Conservation (phyloP, 2,888 invertebrate species). For the Chymomyza fuscimana region DNA sequence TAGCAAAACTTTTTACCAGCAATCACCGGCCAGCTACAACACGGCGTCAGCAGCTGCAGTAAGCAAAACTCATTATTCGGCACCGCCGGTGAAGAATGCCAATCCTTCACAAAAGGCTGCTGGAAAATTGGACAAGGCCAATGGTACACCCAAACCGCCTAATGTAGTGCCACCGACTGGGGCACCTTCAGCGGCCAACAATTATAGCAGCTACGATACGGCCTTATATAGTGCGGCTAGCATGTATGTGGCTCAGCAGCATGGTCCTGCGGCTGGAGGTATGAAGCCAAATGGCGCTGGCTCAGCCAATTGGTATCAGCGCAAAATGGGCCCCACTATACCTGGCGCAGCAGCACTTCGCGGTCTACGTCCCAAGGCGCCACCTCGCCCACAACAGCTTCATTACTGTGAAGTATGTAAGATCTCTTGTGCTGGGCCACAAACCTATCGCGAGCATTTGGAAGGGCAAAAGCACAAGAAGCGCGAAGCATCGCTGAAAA, state of each 20-base stretch:
- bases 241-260: conserved; percentile 94
- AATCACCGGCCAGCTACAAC: conserved; percentile 82
- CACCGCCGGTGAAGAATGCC: conserved; percentile 85
- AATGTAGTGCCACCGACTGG: conserved; percentile 80
- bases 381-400: conserved; percentile 94
- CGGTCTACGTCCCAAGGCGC: conserved; percentile 81
- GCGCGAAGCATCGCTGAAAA: conserved; percentile 93
- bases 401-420: conserved; percentile 99
- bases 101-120: conserved; percentile 81
- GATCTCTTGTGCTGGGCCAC: conserved; percentile 97
- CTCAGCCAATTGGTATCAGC: conserved; percentile 81
- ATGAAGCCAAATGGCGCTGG: conserved; percentile 60
- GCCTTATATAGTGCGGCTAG: conserved; percentile 97
- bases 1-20: conserved; percentile 91
- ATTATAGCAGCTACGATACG: conserved; percentile 94
- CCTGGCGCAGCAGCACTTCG: conserved; percentile 69
- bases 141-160: conserved; percentile 58
- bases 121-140: conserved; percentile 75
- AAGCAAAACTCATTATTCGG: conserved; percentile 80
- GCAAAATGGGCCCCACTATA: conserved; percentile 80
- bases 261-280: conserved; percentile 75
- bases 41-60: conserved; percentile 77
- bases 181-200: conserved; percentile 84
- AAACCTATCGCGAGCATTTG: conserved; percentile 96
- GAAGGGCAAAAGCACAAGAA: conserved; percentile 99